Evolutionary conservation across 2,888 invertebrate species (phyloP), one percentile per base, ranked within the genome.

Genomic region (Cryptophagus acutangulus): DNA sequence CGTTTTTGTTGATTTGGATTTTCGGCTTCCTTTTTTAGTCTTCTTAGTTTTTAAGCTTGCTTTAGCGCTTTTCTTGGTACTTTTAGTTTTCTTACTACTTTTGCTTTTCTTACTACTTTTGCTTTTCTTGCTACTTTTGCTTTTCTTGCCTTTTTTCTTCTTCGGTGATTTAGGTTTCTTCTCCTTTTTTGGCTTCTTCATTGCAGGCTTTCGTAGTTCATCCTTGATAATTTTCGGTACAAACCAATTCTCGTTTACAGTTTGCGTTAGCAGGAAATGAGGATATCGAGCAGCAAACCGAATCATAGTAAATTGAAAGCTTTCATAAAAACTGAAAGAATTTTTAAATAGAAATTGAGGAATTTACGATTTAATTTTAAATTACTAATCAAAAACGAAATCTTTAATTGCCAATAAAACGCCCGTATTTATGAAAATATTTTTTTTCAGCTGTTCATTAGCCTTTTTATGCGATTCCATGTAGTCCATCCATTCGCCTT

Each of bases 321-420:
- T 61, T 36, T 65, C 62, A 46, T 65, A 59, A 46, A 70, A 68
- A 46, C 69, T 69, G 41, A n/a, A n/a, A n/a, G 15, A 36, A 36
- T 3, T 25, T 35, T 28, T 17, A 15, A 10, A 33, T 15, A 33
- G 3, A 33, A 5, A 13, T 15, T 15, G 4, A 10, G 10, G 5
- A 10, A 29, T 12, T 5, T 4, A 29, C 6, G 9, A 29, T 3
- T 4, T 16, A 33, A 16, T 9, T 6, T 17, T 12, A 17, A 34
- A 18, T 61, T 57, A 69, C 65, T 67, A 66, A 43, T 68, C 66
- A 48, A 65, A 62, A 24, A 67, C 54, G 40, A 67, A 63, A 43
- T 70, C 58, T 36, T 66, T 63, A 15, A 69, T 62, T 4, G 65
- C 65, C 43, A 63, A 49, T 10, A 67, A 41, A 1, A 61, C 57